Evolutionary conservation across 2,113 vertebrate species (phyloP).

Genomic region (Grammomys surdaster): DNA sequence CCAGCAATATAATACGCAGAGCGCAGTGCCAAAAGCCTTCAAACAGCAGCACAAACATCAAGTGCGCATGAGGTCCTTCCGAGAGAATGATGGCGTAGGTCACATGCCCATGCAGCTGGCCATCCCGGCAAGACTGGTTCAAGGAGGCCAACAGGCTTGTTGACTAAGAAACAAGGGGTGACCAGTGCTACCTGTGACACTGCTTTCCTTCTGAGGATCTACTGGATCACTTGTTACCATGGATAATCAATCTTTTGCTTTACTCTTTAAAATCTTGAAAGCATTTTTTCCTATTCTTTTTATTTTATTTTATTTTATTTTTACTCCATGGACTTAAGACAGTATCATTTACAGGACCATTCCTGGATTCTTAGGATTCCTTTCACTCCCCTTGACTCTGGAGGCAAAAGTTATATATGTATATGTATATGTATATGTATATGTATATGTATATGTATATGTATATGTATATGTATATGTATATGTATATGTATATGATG

Average conservation of each 20-base stretch:
- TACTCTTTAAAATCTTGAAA: not conserved
- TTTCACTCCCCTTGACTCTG: not conserved
- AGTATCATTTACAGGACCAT: not conserved
- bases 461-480: no score
- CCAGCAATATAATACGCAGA: not conserved
- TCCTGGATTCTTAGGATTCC: not conserved
- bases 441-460: no score
- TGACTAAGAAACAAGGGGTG: not conserved
- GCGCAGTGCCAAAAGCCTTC: not conserved
- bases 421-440: no score
- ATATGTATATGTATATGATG: no score
- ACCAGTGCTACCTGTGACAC: not conserved
- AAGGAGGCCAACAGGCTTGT: not conserved
- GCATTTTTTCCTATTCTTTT: not conserved
- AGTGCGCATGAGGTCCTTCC: not conserved
- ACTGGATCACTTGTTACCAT: not conserved
- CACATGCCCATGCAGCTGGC: no score
- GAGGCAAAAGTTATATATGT: not conserved
- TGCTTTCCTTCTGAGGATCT: not conserved
- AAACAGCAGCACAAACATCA: not conserved
- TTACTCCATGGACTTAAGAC: not conserved
- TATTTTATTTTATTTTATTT: not conserved
- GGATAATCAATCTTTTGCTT: not conserved
- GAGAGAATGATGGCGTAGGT: not conserved
- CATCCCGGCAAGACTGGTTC: not conserved